Percentiles rank a stretch among this genome's conserved stretches.
phyloP scores from a whole-genome alignment of 2,888 invertebrate genomes.

The Drosophila atroscutellata region DNA sequence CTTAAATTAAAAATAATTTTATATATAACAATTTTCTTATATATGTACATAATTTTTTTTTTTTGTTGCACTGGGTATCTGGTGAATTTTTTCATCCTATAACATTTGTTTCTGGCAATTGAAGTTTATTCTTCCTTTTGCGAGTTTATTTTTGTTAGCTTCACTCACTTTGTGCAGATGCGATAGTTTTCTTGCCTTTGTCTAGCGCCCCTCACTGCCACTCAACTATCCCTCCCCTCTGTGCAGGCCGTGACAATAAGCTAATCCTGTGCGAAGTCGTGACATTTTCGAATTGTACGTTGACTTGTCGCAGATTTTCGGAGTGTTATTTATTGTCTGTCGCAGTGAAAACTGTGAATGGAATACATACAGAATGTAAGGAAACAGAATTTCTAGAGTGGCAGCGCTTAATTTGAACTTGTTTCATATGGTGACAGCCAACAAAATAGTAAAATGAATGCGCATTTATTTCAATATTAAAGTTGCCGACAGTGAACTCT shows the following conservation, averaged over 20 bases:
- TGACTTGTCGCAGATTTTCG: slow-evolving; percentile 62
- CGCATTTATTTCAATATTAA: slow-evolving; percentile 32
- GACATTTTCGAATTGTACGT: slow-evolving; percentile 55
- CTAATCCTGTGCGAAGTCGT: slow-evolving; percentile 71
- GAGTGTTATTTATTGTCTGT: slow-evolving; percentile 57
- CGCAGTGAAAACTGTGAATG: slow-evolving; percentile 45
- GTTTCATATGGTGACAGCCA: slow-evolving; percentile 53
- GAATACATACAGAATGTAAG: slow-evolving; percentile 21
- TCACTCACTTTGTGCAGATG: slow-evolving; percentile 68
- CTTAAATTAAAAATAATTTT: not conserved
- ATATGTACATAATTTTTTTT: too few species aligned
- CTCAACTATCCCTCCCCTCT: not conserved
- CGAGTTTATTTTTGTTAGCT: slow-evolving; percentile 64
- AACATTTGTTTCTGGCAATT: slow-evolving; percentile 3
- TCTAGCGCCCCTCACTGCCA: slow-evolving; percentile 5
- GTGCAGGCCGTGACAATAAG: slow-evolving; percentile 7
- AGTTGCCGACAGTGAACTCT: slow-evolving; percentile 19
- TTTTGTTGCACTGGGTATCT: slow-evolving; percentile 9
- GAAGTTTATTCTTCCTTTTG: slow-evolving; percentile 13
- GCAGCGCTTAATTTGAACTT: slow-evolving; percentile 68
- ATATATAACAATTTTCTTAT: not conserved
- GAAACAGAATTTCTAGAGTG: slow-evolving; percentile 30
- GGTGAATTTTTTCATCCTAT: not conserved
- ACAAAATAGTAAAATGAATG: slow-evolving; percentile 31
- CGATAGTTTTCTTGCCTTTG: slow-evolving; percentile 44